Conservation (phyloP, 2,888 invertebrate species). For the Parascotia fuliginaria region DNA sequence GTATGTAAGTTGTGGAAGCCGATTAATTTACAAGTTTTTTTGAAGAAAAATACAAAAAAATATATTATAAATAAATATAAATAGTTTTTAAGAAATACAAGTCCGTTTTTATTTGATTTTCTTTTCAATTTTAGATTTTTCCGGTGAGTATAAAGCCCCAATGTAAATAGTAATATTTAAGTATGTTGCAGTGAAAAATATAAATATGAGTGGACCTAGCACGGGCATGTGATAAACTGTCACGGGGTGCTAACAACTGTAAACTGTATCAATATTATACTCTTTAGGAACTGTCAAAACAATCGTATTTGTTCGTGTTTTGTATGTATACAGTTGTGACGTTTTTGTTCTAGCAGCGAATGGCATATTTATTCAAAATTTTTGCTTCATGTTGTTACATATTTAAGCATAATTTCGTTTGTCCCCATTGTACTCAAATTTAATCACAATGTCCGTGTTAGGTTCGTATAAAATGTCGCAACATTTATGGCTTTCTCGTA, state of each 20-base stretch:
- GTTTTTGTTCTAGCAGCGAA: no score
- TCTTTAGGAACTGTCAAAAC: no score
- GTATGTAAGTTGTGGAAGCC: conserved; percentile 9
- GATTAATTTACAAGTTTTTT: conserved; percentile 7
- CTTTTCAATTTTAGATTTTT: neutral
- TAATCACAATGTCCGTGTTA: neutral
- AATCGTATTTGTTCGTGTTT: no score
- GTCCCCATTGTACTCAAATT: neutral
- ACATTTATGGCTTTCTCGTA: neutral
- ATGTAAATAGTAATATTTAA: neutral
- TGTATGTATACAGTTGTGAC: no score
- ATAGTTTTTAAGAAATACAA: conserved; percentile 11
- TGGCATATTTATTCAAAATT: no score
- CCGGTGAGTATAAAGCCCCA: neutral
- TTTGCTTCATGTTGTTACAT: no score
- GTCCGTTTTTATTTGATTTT: conserved; percentile 9
- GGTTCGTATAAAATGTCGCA: neutral
- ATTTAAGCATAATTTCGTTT: no score
- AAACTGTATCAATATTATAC: no score
- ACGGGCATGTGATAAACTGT: neutral
- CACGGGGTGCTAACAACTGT: no score
- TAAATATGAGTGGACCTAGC: neutral
- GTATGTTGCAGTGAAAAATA: neutral
- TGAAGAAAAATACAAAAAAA: conserved; percentile 9
- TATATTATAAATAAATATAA: conserved; percentile 7